Percentiles rank a stretch among this genome's conserved stretches.
Conservation (phyloP, 2,888 invertebrate species). For the Alloplasta piceator region DNA sequence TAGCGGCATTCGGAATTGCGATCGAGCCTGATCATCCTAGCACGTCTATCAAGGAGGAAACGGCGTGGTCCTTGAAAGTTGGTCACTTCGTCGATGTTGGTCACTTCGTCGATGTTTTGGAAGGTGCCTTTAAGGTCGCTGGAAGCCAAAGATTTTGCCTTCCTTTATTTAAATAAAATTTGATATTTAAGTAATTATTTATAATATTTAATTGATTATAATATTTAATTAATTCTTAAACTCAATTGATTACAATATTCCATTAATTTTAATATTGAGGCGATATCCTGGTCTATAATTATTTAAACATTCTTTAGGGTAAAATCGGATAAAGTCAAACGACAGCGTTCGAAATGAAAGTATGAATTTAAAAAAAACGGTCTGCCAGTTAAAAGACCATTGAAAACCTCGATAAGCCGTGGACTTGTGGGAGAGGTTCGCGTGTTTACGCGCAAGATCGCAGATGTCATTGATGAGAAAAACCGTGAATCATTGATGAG, state of each 20-base stretch:
- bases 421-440: not conserved
- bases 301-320: no score
- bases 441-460: slow-evolving; percentile 7
- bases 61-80: slow-evolving; percentile 83
- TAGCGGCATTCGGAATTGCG: slow-evolving; percentile 92
- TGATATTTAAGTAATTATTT: not conserved
- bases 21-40: slow-evolving; percentile 88
- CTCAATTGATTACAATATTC: no score
- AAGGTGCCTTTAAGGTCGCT: slow-evolving; percentile 88
- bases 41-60: slow-evolving; percentile 88
- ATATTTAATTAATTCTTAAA: no score
- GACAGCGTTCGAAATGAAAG: no score
- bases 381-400: not conserved
- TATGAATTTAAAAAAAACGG: no score
- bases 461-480: not conserved
- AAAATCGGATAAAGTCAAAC: no score
- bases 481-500: slow-evolving; percentile 28
- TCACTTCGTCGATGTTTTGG: slow-evolving; percentile 89
- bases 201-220: no score
- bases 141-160: slow-evolving; percentile 80
- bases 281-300: no score
- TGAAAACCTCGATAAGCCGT: slow-evolving; percentile 8
- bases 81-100: slow-evolving; percentile 86
- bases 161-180: not conserved
- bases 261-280: no score